These are phyloP conservation scores for Triplophysa siluroides DNA, from an alignment of 2,113 vertebrate genomes.

Conservation along the genomic window DNA sequence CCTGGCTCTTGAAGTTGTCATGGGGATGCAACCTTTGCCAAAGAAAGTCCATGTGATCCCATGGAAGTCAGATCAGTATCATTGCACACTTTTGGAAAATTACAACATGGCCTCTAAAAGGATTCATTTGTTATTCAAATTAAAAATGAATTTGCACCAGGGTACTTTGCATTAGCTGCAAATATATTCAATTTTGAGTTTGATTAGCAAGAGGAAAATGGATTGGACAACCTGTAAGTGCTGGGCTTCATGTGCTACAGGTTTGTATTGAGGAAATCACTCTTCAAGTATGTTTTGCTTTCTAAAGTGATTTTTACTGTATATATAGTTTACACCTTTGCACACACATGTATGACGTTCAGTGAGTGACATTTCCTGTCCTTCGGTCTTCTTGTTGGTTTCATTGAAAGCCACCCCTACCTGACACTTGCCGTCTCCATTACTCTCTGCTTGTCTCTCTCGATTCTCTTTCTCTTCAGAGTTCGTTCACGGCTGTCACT, in stretches of 20 bases:
- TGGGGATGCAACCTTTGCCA: conserved; percentile 66
- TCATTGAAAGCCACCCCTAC: neutral
- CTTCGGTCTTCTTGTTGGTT: neutral
- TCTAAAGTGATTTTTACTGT: neutral
- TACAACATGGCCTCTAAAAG: conserved; percentile 62
- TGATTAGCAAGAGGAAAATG: conserved; percentile 51
- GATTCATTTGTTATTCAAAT: conserved; percentile 73
- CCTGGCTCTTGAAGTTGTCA: conserved; percentile 59
- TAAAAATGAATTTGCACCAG: conserved; percentile 53
- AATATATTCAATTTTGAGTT: conserved; percentile 56
- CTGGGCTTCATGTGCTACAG: conserved; percentile 8
- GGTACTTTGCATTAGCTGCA: conserved; percentile 41
- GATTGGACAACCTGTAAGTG: conserved; percentile 18
- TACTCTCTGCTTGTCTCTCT: conserved; percentile 45
- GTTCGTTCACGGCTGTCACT: conserved; percentile 24
- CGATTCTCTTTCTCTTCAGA: neutral
- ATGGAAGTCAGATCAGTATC: conserved; percentile 64
- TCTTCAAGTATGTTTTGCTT: neutral
- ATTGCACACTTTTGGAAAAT: conserved; percentile 57
- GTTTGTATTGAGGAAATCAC: neutral
- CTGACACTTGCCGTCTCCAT: conserved; percentile 42
- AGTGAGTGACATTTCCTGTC: conserved; percentile 1
- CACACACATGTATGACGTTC: neutral
- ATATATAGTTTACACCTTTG: neutral
- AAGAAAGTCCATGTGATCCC: conserved; percentile 52